Evolutionary conservation across 2,797 vertebrate species (phyloP).

Genomic region (Hypotaenidia philippensis): DNA sequence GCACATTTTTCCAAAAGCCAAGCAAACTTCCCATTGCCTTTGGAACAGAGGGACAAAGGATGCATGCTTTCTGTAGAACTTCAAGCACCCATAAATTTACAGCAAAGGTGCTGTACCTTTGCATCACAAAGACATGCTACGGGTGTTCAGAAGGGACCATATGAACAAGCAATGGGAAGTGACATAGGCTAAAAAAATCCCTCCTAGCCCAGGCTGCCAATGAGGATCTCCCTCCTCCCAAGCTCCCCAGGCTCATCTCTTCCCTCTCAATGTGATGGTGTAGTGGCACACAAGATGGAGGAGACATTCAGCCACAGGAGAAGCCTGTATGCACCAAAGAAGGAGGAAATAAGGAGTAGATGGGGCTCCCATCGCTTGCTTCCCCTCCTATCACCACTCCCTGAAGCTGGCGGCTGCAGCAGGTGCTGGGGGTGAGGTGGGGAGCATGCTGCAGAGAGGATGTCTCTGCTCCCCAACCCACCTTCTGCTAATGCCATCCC

Average conservation of each 20-base stretch:
- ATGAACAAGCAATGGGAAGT: background rate
- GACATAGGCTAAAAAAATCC: background rate
- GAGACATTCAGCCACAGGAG: background rate
- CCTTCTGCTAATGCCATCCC: background rate
- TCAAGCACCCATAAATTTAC: background rate
- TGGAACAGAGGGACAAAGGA: background rate
- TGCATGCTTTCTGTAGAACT: background rate
- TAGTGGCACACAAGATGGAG: background rate
- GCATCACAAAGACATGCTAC: fast-evolving
- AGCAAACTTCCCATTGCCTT: background rate
- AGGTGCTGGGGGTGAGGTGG: fast-evolving
- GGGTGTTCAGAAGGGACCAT: background rate
- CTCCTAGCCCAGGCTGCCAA: background rate
- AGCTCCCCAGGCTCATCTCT: background rate
- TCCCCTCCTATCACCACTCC: background rate
- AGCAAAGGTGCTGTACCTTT: background rate
- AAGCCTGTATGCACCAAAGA: background rate
- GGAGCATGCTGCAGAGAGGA: fast-evolving
- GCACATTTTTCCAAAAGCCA: background rate
- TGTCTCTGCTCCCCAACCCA: fast-evolving
- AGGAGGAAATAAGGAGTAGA: background rate
- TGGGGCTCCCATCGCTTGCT: background rate
- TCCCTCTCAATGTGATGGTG: background rate
- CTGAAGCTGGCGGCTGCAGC: background rate
- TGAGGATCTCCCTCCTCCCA: background rate